Evolutionary conservation across 2,888 invertebrate genomes (phyloP).

Genomic region (Therioaphis trifolii): DNA sequence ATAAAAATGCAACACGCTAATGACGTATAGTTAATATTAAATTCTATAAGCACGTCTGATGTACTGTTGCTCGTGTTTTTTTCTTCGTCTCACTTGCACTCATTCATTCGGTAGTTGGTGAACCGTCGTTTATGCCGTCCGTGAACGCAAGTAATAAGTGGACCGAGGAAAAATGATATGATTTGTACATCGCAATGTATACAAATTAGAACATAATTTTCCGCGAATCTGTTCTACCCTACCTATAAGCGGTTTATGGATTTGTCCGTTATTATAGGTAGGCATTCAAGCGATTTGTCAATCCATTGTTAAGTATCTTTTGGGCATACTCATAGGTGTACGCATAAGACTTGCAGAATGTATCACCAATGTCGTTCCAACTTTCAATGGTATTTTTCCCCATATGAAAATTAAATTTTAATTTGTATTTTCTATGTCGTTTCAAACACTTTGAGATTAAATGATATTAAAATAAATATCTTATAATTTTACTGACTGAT

Average conservation of each 20-base stretch:
- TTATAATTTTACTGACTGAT: too few relatives aligned
- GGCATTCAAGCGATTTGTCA: not conserved
- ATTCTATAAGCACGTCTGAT: constrained; percentile 45
- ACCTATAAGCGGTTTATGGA: not conserved
- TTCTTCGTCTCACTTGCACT: not conserved
- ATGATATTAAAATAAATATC: too few relatives aligned
- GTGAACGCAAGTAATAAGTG: not conserved
- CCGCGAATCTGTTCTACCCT: not conserved
- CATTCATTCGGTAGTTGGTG: not conserved
- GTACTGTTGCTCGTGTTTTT: constrained; percentile 49
- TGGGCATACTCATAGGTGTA: too few relatives aligned
- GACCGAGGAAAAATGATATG: constrained; percentile 25
- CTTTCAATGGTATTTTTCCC: too few relatives aligned
- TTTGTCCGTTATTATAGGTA: not conserved
- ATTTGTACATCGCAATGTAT: not conserved
- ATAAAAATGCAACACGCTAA: constrained; percentile 36
- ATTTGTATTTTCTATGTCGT: too few relatives aligned
- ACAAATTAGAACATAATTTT: not conserved
- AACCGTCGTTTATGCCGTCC: not conserved
- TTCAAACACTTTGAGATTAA: too few relatives aligned
- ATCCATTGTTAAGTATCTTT: not conserved
- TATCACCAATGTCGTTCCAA: too few relatives aligned
- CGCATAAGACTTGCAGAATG: too few relatives aligned
- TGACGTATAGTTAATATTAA: constrained; percentile 41
- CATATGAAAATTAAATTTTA: too few relatives aligned